Base-by-base conservation (phyloP, 2,888 invertebrate species). In the Nemotelus pantherinus region DNA sequence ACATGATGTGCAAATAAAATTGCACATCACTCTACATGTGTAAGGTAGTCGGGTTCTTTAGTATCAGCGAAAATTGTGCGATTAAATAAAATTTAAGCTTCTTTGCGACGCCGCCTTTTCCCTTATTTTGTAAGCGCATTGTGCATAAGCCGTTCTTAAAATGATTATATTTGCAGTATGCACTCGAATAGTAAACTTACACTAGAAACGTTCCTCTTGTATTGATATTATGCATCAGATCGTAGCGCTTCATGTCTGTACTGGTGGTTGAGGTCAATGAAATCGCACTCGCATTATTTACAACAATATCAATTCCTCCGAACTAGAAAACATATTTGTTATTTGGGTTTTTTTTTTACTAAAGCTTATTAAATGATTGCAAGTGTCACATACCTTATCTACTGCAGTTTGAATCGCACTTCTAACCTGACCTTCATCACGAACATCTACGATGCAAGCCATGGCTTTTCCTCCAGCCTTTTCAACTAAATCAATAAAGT, bases 231-330 rank as follows among this genome's bases (percentile, higher is more conserved):
- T 98, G 95, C 98, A 99, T 99, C 60, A 99, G 90, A 88, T 99
- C 99, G 85, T 95, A 99, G 86, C 92, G 91, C 88, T 99, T 99
- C 97, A 99, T 98, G 55, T 95, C 93, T 0, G 97, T 97, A 5
- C 92, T 88, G 2, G 90, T 88, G 0, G 98, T 98, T 70, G 91
- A 91, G 0, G 96, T 93, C 75, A 96, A 88, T 0, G 92, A 92
- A 83, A 99, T 99, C 9, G 98, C 98, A 80, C 97, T 97, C 1
- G 99, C 99, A 89, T 99, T 99, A 88, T 99, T 99, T 39, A 99
- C 89, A 43, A 96, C 87, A 81, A 99, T 94, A 85, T 99, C 99
- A 82, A 99, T 97, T 10, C 98, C 97, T 50, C 98, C 98, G 25
- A 25, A 25, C 25, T 25, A 25, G 25, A 25, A 86, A 86, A 64